Conservation (phyloP, 1,140 invertebrate genomes). For the Meloidogyne exigua region DNA sequence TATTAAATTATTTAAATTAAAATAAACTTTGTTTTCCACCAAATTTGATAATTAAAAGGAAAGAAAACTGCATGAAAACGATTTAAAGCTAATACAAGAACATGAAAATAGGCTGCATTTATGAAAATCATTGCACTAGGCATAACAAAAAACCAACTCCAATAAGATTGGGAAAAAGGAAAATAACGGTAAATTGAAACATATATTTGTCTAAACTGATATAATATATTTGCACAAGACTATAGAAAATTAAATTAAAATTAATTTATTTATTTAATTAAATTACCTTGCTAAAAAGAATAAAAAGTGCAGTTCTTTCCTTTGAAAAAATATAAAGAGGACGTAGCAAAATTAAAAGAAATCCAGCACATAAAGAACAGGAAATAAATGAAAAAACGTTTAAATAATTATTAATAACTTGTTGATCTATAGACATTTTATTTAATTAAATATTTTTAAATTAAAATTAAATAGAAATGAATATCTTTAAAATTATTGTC, state of each 20-base stretch:
- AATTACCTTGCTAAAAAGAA: slow-evolving; percentile 4
- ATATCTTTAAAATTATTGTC: too few relatives aligned
- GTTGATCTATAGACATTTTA: too few relatives aligned
- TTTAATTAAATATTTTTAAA: too few relatives aligned
- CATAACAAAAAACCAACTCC: neutral
- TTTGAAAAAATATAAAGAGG: neutral
- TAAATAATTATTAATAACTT: too few relatives aligned
- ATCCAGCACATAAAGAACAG: neutral
- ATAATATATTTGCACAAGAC: neutral
- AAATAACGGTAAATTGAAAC: neutral
- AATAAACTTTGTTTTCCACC: neutral
- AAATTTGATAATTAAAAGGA: neutral
- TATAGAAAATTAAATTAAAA: neutral
- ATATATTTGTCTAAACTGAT: neutral
- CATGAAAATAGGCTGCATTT: neutral
- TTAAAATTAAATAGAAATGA: too few relatives aligned
- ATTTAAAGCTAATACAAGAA: neutral
- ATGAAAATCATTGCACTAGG: neutral
- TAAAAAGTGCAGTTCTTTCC: neutral
- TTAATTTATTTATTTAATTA: neutral
- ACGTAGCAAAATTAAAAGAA: neutral
- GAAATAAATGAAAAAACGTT: too few relatives aligned
- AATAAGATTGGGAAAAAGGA: neutral
- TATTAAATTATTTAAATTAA: too few relatives aligned
- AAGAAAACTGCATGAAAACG: neutral